Conservation (phyloP, 2,888 invertebrate species). For the Drosophila eohydei region DNA sequence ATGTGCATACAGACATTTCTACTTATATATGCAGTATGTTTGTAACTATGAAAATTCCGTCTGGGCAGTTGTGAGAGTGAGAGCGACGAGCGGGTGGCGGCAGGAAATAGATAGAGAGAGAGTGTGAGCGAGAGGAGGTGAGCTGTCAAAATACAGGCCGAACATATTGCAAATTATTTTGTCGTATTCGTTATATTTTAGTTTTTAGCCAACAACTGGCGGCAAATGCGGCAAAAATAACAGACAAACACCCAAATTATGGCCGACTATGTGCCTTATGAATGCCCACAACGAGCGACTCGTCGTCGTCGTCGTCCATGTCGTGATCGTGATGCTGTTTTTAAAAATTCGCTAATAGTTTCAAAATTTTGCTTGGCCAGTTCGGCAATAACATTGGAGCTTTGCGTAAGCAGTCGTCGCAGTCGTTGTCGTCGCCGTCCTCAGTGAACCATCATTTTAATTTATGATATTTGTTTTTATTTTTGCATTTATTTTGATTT, state of each 20-base stretch:
- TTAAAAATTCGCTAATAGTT: conserved; percentile 82
- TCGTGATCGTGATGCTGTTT: conserved; percentile 43
- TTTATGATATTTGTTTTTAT: conserved; percentile 43
- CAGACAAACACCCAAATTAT: conserved; percentile 68
- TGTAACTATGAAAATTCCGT: conserved; percentile 26
- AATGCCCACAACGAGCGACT: conserved; percentile 17
- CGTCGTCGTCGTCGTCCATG: conserved; percentile 11
- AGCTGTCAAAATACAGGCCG: conserved; percentile 34
- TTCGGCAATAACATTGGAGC: conserved; percentile 83
- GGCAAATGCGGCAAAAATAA: conserved; percentile 63
- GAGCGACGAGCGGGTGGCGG: not conserved
- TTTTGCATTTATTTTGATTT: conserved; percentile 8
- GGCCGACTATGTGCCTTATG: conserved; percentile 48
- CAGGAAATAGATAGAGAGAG: not conserved
- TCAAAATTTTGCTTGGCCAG: conserved; percentile 82
- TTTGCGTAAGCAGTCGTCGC: conserved; percentile 77
- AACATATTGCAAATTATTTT: conserved; percentile 65
- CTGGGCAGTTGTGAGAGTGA: conserved; percentile 14
- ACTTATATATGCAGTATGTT: not conserved
- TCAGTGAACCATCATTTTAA: conserved; percentile 26
- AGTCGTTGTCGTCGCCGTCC: conserved; percentile 37
- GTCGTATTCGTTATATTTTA: conserved; percentile 59
- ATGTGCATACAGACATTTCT: conserved; percentile 7
- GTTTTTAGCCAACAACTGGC: conserved; percentile 52
- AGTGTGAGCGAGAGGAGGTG: not conserved